Conservation (phyloP, 2,797 vertebrate species). For the Pangasius macronema region DNA sequence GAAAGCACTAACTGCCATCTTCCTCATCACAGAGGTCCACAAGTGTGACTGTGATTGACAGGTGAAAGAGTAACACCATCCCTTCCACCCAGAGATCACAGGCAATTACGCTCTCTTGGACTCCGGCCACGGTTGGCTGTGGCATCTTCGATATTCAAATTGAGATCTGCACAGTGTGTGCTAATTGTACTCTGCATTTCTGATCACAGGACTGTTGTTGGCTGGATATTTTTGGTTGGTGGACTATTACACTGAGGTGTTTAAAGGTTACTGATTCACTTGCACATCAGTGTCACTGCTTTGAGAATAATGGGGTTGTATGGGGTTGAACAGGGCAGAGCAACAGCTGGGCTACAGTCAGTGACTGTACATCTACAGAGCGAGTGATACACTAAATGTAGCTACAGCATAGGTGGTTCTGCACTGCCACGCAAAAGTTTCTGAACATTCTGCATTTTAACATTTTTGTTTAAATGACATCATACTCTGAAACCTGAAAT, state of each 20-base stretch:
- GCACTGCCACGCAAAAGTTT: background rate
- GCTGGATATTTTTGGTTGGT: conserved; percentile 13
- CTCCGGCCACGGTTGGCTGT: background rate
- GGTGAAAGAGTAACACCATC: background rate
- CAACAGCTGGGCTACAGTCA: background rate
- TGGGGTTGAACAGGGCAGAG: background rate
- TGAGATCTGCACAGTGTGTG: background rate
- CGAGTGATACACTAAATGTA: background rate
- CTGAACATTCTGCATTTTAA: background rate
- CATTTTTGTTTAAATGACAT: background rate
- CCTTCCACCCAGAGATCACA: background rate
- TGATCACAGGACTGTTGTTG: conserved; percentile 5
- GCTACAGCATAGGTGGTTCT: background rate
- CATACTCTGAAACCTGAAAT: background rate
- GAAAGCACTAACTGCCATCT: background rate
- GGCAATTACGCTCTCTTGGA: background rate
- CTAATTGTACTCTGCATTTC: background rate
- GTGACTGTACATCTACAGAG: background rate
- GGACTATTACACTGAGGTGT: background rate
- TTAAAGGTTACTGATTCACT: conserved; percentile 9
- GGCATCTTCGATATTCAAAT: background rate
- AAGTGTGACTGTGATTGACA: background rate
- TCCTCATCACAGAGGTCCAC: background rate
- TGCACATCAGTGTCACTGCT: background rate
- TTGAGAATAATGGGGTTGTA: background rate